Percentiles rank a stretch among this genome's conserved stretches.
These are phyloP conservation scores for Sinhomidia bicolor DNA, from an alignment of 2,888 invertebrate species.

Conservation along the genomic window DNA sequence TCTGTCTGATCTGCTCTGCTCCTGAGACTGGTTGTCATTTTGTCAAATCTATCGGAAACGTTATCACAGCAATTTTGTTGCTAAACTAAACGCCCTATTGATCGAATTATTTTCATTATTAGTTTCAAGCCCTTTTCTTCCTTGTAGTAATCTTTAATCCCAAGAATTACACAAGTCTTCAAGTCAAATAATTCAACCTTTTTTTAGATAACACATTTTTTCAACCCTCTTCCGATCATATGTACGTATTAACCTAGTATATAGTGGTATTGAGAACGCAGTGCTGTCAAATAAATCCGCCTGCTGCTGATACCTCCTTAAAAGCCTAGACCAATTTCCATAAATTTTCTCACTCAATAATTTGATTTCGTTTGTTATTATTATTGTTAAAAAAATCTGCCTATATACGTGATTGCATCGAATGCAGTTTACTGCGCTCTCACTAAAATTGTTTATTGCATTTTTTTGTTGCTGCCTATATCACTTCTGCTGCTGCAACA, in stretches of 20 bases:
- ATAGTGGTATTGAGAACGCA: too few species aligned
- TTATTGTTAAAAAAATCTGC: too few species aligned
- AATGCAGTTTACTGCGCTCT: too few species aligned
- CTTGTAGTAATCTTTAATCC: neutral
- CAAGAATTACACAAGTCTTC: neutral
- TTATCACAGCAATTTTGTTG: neutral
- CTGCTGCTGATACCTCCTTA: neutral
- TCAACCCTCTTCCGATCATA: too few species aligned
- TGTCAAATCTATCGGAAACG: conserved; percentile 1
- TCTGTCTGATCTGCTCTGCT: neutral
- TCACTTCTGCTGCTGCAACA: too few species aligned
- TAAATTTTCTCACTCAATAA: conserved; percentile 7
- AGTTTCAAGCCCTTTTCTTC: conserved; percentile 7
- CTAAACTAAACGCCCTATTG: conserved; percentile 7
- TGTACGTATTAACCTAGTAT: too few species aligned
- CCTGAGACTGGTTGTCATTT: conserved; percentile 15
- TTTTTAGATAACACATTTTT: conserved; percentile 5
- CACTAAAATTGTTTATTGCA: neutral
- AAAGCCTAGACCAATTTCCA: conserved; percentile 32
- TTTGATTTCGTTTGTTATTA: neutral
- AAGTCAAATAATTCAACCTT: neutral
- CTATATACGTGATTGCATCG: too few species aligned
- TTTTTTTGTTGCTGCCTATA: neutral
- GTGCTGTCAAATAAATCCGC: too few species aligned
- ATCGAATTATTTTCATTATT: neutral